Conservation (phyloP, 2,797 vertebrate genomes). For the Huso huso region DNA sequence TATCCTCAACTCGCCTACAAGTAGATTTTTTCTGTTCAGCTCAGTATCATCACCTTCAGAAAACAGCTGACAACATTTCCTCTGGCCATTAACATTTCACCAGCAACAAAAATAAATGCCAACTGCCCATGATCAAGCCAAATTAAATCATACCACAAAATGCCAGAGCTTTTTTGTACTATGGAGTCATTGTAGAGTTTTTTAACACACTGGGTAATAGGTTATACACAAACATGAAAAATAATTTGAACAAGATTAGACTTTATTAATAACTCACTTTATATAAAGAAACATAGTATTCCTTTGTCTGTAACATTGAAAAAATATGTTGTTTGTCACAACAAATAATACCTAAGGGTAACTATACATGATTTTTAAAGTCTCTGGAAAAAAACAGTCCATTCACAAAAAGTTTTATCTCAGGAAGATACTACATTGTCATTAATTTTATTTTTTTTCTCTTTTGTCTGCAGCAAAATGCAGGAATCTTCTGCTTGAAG, state of each 20-base stretch:
- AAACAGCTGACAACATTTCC: no score
- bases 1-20: no score
- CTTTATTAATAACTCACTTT: background rate
- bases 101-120: no score
- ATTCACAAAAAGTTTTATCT: background rate
- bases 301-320: background rate
- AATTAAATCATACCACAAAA: no score
- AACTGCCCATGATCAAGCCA: no score
- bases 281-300: conserved; percentile 2
- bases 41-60: no score
- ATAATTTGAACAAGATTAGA: background rate
- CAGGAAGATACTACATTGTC: background rate
- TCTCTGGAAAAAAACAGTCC: background rate
- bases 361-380: background rate
- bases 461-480: conserved; percentile 11
- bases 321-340: background rate
- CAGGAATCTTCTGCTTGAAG: conserved; percentile 6
- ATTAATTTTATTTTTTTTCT: conserved; percentile 3
- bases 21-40: no score
- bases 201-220: no score
- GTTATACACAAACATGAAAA: background rate
- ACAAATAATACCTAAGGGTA: background rate
- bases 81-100: no score
- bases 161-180: no score
- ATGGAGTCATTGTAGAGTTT: no score